Conservation (phyloP, 30 jellyfish, hydroid and myxozoan genomes). For the Hydractinia symbiolongicarpus region DNA sequence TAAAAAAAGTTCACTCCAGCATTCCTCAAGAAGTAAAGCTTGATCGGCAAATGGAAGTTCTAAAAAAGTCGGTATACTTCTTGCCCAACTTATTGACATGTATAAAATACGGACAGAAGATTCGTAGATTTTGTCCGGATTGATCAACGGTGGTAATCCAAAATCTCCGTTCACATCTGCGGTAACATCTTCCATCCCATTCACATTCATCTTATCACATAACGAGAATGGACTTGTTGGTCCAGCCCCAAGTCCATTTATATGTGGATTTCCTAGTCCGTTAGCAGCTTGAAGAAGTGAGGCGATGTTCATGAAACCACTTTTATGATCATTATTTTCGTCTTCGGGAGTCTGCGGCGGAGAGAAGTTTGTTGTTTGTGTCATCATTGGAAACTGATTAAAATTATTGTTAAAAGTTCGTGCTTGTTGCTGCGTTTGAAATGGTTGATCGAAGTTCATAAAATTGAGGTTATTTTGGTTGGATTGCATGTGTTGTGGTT, state of each 20-base stretch:
- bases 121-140: slow-evolving; percentile 93
- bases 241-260: slow-evolving; percentile 36
- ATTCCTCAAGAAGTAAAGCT: slow-evolving; percentile 91
- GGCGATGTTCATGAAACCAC: slow-evolving; percentile 86
- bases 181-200: slow-evolving; percentile 49
- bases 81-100: slow-evolving; percentile 99
- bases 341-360: slow-evolving; percentile 98
- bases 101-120: slow-evolving; percentile 87
- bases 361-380: slow-evolving; percentile 56
- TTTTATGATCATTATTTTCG: slow-evolving; percentile 49
- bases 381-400: slow-evolving; percentile 19
- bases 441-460: slow-evolving; percentile 24
- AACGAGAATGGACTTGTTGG: slow-evolving; percentile 46
- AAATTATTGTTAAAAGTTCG: slow-evolving; percentile 29
- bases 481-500: slow-evolving; percentile 33
- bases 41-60: slow-evolving; percentile 98
- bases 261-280: slow-evolving; percentile 62
- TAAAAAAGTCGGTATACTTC: slow-evolving; percentile 93
- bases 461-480: slow-evolving; percentile 18
- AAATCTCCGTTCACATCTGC: slow-evolving; percentile 59
- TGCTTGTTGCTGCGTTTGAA: slow-evolving; percentile 29
- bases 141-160: slow-evolving; percentile 70
- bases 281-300: slow-evolving; percentile 89
- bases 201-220: slow-evolving; percentile 58
- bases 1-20: slow-evolving; percentile 95